Evolutionary conservation across 2,113 vertebrate species (phyloP), one percentile per base, ranked within the genome.

Genomic region (Mus musculus): DNA sequence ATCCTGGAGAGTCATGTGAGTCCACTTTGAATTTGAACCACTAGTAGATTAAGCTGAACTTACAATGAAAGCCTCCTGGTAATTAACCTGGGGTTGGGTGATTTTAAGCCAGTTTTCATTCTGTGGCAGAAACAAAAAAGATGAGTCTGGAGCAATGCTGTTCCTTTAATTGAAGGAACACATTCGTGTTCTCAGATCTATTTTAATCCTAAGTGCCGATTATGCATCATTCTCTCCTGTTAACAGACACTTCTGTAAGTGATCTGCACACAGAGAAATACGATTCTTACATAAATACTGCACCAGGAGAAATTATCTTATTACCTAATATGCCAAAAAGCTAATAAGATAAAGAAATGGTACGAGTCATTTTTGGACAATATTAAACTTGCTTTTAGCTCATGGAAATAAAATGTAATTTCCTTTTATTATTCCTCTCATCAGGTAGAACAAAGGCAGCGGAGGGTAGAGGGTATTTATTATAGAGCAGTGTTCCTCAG

Each of bases 181-280:
- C 94, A 94, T 96, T 97, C 95, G 89, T 96, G 97, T 95, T 97
- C 97, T 97, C 91, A 96, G 94, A 95, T 96, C 97, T 98, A 97
- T 98, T 98, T 98, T 97, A 97, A 97, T 97, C 97, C 96, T 97
- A 97, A 98, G 97, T 97, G 97, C 96, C 73, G 91, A 97, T 97
- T 97, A 97, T 95, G 96, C 95, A 95, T 97, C 97, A 96, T 97
- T 97, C 96, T 98, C 96, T 97, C 92, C 95, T 80, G 97, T 96
- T 97, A 98, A 96, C 90, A 96, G 97, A 97, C 95, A 97, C 91
- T 98, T 97, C 96, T 94, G 96, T 96, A 97, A 97, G 95, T 96
- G 95, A 97, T 97, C 97, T 89, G 96, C 95, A 95, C 88, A 95
- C 96, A 92, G 75, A 96, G 97, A 97, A 97, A 96, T 97, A 96